Base-by-base conservation (phyloP, 2,888 invertebrate species). In the Isoperla grammatica region DNA sequence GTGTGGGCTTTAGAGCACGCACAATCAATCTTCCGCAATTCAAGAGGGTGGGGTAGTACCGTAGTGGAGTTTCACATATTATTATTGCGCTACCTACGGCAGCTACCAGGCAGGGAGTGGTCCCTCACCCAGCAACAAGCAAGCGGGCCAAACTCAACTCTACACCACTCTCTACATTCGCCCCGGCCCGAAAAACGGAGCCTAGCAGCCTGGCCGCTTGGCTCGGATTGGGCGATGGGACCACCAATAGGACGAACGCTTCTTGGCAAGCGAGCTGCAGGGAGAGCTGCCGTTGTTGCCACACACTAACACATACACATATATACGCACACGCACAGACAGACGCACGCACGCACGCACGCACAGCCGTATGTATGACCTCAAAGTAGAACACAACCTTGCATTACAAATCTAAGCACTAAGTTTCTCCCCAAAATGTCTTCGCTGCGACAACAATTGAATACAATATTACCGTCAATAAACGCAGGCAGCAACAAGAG, bases 361-460 rank as follows among this genome's bases (percentile, higher is more conserved):
- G 60, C 60, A 42, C 45, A 60, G 60, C 60, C 45, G 46, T 40
- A 49, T n/a, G n/a, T 29, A 48, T 64, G 63, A 64, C 63, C 63
- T 64, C 61, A 60, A 64, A 62, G 61, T 64, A 53, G 63, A 60
- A 58, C 63, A 58, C 60, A 63, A 59, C 63, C 63, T 63, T 45
- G 58, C 55, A 61, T 61, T 61, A 40, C 48, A 54, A 58, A 56
- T 49, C 29, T 40, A 29, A 29, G 29, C 29, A 29, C 5, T 29
- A 29, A 29, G 29, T 29, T 29, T 29, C 29, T 29, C 29, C 29
- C 29, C 29, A 29, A 29, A 29, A 29, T 29, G 29, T 29, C 4
- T 29, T 29, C 8, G 29, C 4, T 29, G 29, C 29, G 29, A 4
- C 29, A 29, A 29, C 29, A 29, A 29, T 29, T 29, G 29, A 29